These are phyloP conservation scores for Ormia ochracea DNA, from an alignment of 2,888 invertebrate genomes.

Conservation along the genomic window DNA sequence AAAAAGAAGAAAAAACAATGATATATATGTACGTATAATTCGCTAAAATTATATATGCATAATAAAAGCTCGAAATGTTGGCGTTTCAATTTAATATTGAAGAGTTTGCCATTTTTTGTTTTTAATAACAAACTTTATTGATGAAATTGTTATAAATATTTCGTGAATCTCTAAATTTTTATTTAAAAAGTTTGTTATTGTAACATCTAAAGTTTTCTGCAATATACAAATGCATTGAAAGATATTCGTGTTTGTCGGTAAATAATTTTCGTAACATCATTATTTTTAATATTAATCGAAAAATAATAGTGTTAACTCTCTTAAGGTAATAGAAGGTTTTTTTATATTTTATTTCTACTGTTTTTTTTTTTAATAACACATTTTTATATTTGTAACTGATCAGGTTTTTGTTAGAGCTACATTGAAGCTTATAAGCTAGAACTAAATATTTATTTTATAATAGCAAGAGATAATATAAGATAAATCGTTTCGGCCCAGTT, in stretches of 20 bases:
- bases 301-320: neutral
- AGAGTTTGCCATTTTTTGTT: constrained; percentile 31
- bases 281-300: constrained; percentile 3
- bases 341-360: neutral
- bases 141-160: constrained; percentile 35
- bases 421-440: constrained; percentile 55
- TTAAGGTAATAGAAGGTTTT: neutral
- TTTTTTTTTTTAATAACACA: neutral
- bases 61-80: constrained; percentile 2
- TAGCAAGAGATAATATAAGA: constrained; percentile 6
- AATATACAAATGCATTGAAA: neutral
- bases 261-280: neutral
- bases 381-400: neutral
- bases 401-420: constrained; percentile 14
- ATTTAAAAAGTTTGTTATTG: constrained; percentile 4
- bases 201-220: neutral
- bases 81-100: neutral
- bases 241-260: neutral
- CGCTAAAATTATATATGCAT: neutral
- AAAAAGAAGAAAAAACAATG: neutral
- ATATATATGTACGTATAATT: neutral
- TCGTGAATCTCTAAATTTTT: constrained; percentile 12
- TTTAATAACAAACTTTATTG: constrained; percentile 58
- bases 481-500: constrained; percentile 30
- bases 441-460: constrained; percentile 33